phyloP scores from a whole-genome alignment of 1,140 invertebrate species.

The Anagrus nilaparvatae region DNA sequence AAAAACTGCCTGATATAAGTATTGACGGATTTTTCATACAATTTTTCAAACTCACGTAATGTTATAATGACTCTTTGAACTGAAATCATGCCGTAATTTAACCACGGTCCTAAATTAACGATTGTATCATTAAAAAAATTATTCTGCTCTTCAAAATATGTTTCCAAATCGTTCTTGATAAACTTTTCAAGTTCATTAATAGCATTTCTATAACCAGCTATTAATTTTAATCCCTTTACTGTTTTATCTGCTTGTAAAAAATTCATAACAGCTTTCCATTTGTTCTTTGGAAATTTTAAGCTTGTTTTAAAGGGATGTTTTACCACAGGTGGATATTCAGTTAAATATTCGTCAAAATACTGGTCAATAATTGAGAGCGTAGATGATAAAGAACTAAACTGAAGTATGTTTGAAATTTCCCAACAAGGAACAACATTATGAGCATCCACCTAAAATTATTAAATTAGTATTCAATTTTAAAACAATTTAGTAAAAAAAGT shows the following conservation, averaged over 20 bases:
- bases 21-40: conserved; percentile 58
- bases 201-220: conserved; percentile 58
- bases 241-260: conserved; percentile 55
- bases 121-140: conserved; percentile 63
- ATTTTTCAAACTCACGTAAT: conserved; percentile 53
- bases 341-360: conserved; percentile 63
- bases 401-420: conserved; percentile 75
- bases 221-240: conserved; percentile 65
- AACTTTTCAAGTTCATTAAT: conserved; percentile 61
- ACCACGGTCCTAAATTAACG: conserved; percentile 82
- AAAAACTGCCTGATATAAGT: conserved; percentile 78
- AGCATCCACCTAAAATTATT: conserved; percentile 62
- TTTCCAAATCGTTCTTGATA: conserved; percentile 53
- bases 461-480: neutral
- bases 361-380: conserved; percentile 75
- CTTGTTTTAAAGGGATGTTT: conserved; percentile 56
- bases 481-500: neutral
- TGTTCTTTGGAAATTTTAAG: conserved; percentile 37
- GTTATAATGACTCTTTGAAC: conserved; percentile 70
- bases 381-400: conserved; percentile 78
- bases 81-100: conserved; percentile 82
- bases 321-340: conserved; percentile 71
- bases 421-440: conserved; percentile 82
- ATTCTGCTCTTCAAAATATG: conserved; percentile 64
- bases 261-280: conserved; percentile 60